Conservation (phyloP, 1,140 invertebrate genomes). For the Macrobrachium rosenbergii region DNA sequence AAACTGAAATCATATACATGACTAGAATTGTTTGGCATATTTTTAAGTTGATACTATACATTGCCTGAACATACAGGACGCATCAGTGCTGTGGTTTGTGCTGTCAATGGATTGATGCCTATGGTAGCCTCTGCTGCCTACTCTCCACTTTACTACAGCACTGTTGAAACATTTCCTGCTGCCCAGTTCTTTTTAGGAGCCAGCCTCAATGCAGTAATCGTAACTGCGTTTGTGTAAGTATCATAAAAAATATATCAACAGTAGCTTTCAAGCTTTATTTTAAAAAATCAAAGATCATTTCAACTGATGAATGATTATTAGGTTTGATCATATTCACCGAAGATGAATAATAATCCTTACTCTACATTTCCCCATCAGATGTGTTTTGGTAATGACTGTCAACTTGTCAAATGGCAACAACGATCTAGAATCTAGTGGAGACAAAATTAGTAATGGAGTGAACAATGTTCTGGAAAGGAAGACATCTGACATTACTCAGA, state of each 20-base stretch:
- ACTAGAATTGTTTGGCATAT: background rate
- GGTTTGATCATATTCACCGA: no score
- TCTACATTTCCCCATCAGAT: no score
- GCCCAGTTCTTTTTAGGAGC: slow-evolving; percentile 62
- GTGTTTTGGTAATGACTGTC: no score
- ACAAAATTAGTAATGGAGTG: no score
- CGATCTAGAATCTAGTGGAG: no score
- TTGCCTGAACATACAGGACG: slow-evolving; percentile 35
- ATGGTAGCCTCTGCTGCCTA: slow-evolving; percentile 59
- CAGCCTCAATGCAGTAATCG: slow-evolving; percentile 47
- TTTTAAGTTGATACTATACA: background rate
- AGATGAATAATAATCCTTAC: no score
- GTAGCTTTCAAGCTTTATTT: background rate
- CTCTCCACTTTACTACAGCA: slow-evolving; percentile 56
- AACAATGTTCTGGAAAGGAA: no score
- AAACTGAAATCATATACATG: background rate
- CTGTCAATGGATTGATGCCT: slow-evolving; percentile 60
- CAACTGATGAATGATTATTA: background rate
- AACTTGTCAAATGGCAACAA: no score
- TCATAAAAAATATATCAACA: background rate
- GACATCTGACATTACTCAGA: no score
- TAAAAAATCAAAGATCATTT: background rate
- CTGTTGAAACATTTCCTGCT: slow-evolving; percentile 53
- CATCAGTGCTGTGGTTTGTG: slow-evolving; percentile 52
- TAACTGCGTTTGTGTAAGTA: slow-evolving; percentile 56